Evolutionary conservation across 2,113 vertebrate species (phyloP).

Genomic region (Tor tambroides): DNA sequence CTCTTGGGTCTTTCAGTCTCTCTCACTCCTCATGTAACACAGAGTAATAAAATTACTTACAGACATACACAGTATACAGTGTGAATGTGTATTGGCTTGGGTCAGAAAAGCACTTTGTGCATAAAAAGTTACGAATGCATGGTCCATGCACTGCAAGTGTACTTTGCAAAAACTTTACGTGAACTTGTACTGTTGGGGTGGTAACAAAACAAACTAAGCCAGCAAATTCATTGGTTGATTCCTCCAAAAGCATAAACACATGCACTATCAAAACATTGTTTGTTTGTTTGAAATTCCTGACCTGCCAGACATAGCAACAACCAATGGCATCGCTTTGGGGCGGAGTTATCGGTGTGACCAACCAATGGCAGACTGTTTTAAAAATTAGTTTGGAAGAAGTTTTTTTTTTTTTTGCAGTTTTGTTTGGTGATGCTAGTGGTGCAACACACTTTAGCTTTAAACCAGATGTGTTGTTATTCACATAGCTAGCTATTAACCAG

Average conservation of each 20-base stretch:
- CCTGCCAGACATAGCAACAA: not conserved
- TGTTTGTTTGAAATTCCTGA: not conserved
- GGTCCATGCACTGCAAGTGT: not conserved
- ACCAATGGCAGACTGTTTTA: not conserved
- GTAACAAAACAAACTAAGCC: not conserved
- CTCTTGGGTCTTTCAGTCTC: slow-evolving; percentile 1
- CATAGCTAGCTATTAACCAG: too few relatives aligned
- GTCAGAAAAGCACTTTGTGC: not conserved
- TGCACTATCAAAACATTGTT: not conserved
- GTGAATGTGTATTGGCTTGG: not conserved
- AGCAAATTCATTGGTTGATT: not conserved
- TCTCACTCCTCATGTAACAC: not conserved
- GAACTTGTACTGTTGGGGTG: not conserved
- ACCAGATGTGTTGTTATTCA: too few relatives aligned
- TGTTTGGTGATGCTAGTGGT: not conserved
- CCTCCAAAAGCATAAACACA: not conserved
- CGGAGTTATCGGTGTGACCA: not conserved
- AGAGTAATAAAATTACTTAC: not conserved
- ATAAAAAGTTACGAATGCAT: not conserved
- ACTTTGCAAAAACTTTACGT: not conserved
- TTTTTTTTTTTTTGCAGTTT: not conserved
- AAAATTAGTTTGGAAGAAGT: too few relatives aligned
- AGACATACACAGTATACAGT: not conserved
- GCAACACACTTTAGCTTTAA: not conserved
- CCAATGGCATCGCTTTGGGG: slow-evolving; percentile 1